Percentiles rank a stretch among this genome's conserved stretches.
These are phyloP conservation scores for Matsumyia berberina DNA, from an alignment of 2,888 invertebrate genomes.

Conservation along the genomic window DNA sequence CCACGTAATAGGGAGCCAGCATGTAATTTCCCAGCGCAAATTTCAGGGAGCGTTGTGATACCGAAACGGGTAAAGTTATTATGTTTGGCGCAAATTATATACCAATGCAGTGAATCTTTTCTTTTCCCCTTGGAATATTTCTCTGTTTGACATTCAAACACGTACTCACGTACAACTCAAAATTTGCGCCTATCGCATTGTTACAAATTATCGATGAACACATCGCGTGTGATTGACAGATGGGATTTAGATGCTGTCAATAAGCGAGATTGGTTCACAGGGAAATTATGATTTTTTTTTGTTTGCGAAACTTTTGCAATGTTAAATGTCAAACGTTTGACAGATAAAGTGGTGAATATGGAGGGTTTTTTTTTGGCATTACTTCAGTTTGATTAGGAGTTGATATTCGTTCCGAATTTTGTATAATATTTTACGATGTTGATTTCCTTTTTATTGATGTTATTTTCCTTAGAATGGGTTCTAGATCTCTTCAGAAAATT, in stretches of 20 bases:
- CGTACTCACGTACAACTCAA: slow-evolving; percentile 42
- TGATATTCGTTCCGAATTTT: too few species aligned
- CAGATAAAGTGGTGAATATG: too few species aligned
- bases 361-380: too few species aligned
- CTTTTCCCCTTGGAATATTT: slow-evolving; percentile 2
- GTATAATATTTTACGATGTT: too few species aligned
- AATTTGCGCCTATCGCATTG: slow-evolving; percentile 58
- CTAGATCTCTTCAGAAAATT: too few species aligned
- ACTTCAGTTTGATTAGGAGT: too few species aligned
- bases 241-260: slow-evolving; percentile 15
- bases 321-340: too few species aligned
- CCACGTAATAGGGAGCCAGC: slow-evolving; percentile 62
- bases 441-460: too few species aligned
- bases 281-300: too few species aligned
- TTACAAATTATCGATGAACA: slow-evolving; percentile 64
- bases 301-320: too few species aligned
- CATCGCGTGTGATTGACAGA: slow-evolving; percentile 27
- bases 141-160: slow-evolving; percentile 54
- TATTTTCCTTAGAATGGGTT: too few species aligned
- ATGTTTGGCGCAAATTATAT: slow-evolving; percentile 65
- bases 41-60: slow-evolving; percentile 64
- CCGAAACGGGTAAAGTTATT: slow-evolving; percentile 62
- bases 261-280: not conserved
- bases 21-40: slow-evolving; percentile 65
- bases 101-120: slow-evolving; percentile 13